phyloP scores from a whole-genome alignment of 2,888 invertebrate species.

The Eupithecia subumbrata region DNA sequence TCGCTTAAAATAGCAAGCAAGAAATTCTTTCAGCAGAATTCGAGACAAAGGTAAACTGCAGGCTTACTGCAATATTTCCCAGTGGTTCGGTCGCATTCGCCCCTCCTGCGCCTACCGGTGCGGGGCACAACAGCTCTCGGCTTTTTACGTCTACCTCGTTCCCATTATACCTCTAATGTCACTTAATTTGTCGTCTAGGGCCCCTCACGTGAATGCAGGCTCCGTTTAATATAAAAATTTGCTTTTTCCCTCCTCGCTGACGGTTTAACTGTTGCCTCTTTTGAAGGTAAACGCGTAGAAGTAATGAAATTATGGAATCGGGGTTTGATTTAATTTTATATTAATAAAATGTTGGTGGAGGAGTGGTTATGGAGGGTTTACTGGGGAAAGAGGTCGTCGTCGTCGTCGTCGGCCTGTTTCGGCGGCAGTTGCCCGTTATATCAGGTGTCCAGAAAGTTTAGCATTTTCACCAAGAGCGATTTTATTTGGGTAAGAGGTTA shows the following conservation, averaged over 20 bases:
- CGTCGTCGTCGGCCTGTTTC: no score
- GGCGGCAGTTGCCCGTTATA: background rate
- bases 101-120: constrained; percentile 66
- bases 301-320: constrained; percentile 76
- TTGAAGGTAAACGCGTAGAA: constrained; percentile 78
- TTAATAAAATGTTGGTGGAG: constrained; percentile 18
- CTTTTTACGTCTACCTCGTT: constrained; percentile 74
- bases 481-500: background rate
- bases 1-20: constrained; percentile 12
- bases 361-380: no score
- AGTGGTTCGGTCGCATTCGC: constrained; percentile 41
- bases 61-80: constrained; percentile 29
- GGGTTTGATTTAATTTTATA: constrained; percentile 57
- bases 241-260: constrained; percentile 70
- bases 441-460: background rate
- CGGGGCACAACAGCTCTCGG: constrained; percentile 71
- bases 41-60: constrained; percentile 26
- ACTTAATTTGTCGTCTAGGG: constrained; percentile 83
- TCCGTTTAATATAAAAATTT: constrained; percentile 81
- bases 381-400: no score
- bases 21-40: constrained; percentile 24
- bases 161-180: constrained; percentile 81
- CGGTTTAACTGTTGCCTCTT: constrained; percentile 79
- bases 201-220: constrained; percentile 80
- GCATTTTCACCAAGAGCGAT: background rate